Conservation (phyloP, 2,113 vertebrate genomes). For the Oryzias woworae region DNA sequence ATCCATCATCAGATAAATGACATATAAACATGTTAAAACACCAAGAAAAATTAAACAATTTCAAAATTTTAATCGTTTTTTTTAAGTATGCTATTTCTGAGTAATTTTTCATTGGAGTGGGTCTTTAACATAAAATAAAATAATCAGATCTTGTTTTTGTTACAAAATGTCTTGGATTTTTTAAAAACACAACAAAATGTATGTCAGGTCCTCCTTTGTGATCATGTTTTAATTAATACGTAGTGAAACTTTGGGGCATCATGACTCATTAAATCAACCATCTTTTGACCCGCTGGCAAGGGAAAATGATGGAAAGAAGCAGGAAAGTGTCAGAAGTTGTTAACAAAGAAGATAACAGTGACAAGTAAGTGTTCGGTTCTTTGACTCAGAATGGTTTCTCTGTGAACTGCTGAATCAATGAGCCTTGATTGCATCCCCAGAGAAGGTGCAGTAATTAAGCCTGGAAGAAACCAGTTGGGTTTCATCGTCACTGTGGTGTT, state of each 20-base stretch:
- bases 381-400: slow-evolving; percentile 5
- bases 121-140: too few species aligned
- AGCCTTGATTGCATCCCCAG: slow-evolving; percentile 39
- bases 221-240: too few species aligned
- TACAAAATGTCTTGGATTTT: too few species aligned
- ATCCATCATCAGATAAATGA: too few species aligned
- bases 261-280: slow-evolving; percentile 3
- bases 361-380: background rate
- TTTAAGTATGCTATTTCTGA: too few species aligned
- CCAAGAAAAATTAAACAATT: too few species aligned
- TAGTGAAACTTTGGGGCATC: slow-evolving; percentile 1
- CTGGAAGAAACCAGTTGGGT: slow-evolving; percentile 23
- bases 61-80: too few species aligned
- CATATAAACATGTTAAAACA: too few species aligned
- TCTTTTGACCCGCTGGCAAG: slow-evolving; percentile 12
- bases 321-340: slow-evolving; percentile 6
- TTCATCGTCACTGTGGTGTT: slow-evolving; percentile 2
- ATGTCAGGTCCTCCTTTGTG: too few species aligned
- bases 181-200: too few species aligned
- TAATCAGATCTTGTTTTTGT: too few species aligned
- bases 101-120: too few species aligned
- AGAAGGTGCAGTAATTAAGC: slow-evolving; percentile 35
- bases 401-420: slow-evolving; percentile 3
- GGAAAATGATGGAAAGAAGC: slow-evolving; percentile 15
- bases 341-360: slow-evolving; percentile 5